Percentiles rank a stretch among this genome's conserved stretches.
These are phyloP conservation scores for Trachelus troglodyta DNA, from an alignment of 2,888 invertebrate species.

Conservation along the genomic window DNA sequence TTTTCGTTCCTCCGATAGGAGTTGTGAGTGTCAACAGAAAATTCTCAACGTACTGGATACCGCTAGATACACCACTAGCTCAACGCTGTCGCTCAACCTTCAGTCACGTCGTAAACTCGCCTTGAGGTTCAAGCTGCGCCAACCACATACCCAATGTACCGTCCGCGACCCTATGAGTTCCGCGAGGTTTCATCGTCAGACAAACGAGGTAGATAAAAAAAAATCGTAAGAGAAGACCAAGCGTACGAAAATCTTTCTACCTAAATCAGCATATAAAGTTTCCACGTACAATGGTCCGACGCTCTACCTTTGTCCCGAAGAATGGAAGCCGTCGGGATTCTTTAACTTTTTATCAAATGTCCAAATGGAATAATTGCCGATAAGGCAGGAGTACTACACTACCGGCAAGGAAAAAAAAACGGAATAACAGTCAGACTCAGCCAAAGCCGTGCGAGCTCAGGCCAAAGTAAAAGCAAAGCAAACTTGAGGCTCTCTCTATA, in stretches of 20 bases:
- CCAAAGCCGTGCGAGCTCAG: background rate
- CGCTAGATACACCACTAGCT: background rate
- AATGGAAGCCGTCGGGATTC: background rate
- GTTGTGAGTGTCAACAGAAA: conserved; percentile 1
- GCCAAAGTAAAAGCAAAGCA: conserved; percentile 4
- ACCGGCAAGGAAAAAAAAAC: background rate
- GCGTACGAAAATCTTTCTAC: background rate
- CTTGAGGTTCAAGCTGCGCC: background rate
- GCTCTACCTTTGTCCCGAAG: background rate
- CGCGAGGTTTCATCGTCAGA: background rate
- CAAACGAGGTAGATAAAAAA: background rate
- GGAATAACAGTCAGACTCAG: background rate
- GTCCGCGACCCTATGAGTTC: background rate
- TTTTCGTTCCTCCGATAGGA: background rate
- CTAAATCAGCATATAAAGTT: background rate
- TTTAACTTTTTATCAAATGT: background rate
- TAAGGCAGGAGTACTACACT: background rate
- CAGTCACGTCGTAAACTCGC: background rate
- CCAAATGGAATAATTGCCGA: conserved; percentile 2
- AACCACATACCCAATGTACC: background rate
- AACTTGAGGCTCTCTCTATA: conserved; percentile 12
- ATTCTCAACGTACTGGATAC: background rate
- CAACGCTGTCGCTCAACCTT: background rate
- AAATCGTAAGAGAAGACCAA: background rate
- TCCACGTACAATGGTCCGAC: background rate